phyloP scores from a whole-genome alignment of 2,888 invertebrate species.

The Pycnomerus fuliginosus region DNA sequence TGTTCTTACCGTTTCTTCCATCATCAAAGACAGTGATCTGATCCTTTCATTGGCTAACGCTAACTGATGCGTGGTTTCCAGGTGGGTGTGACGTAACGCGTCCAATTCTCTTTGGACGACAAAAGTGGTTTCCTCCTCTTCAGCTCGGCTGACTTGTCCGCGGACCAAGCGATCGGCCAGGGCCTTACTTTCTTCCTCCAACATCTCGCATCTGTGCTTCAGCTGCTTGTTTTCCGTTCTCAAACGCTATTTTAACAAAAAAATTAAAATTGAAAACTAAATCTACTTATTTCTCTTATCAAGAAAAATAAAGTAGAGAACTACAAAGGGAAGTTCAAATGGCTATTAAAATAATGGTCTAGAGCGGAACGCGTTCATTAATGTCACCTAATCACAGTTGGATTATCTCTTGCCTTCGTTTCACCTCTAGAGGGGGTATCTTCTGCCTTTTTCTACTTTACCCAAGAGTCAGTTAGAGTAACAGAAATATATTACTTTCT shows the following conservation, averaged over 20 bases:
- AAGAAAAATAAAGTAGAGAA: no score
- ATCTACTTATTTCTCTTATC: no score
- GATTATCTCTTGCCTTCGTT: no score
- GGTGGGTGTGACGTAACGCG: conserved; percentile 79
- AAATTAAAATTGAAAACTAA: no score
- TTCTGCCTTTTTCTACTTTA: no score
- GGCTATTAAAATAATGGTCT: no score
- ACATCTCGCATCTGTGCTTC: conserved; percentile 90
- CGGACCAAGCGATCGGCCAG: conserved; percentile 89
- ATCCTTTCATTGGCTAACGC: conserved; percentile 91
- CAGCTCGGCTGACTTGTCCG: conserved; percentile 92
- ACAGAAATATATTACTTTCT: no score
- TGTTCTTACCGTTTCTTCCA: conserved; percentile 68
- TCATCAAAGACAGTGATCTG: conserved; percentile 74
- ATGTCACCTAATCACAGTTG: no score
- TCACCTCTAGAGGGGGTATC: no score
- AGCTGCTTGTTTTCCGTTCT: conserved; percentile 94
- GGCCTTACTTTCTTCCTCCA: conserved; percentile 93
- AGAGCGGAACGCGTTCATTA: no score
- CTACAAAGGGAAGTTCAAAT: no score
- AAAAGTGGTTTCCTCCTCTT: conserved; percentile 89
- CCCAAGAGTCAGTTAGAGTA: no score
- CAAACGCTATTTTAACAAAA: conserved; percentile 56
- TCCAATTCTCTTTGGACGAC: conserved; percentile 85
- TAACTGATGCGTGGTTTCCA: conserved; percentile 85